These are phyloP conservation scores for Cerastis rubricosa DNA, from an alignment of 2,888 invertebrate genomes.

Conservation along the genomic window DNA sequence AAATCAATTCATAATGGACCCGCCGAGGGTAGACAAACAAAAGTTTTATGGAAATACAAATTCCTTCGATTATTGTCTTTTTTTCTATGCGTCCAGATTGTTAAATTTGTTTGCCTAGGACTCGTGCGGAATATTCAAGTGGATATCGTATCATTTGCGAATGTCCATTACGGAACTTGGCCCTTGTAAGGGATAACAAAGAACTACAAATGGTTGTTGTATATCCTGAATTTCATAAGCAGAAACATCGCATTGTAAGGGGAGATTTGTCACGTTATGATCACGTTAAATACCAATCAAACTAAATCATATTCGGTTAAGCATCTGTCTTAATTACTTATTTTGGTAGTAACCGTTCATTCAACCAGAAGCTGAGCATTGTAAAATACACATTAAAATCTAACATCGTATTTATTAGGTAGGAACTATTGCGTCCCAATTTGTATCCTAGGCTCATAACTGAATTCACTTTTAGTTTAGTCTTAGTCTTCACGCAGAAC, in stretches of 20 bases:
- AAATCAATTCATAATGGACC: constrained; percentile 81
- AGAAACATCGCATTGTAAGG: no score
- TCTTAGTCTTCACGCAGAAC: background rate
- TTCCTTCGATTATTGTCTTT: constrained; percentile 71
- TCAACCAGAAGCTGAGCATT: background rate
- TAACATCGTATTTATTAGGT: background rate
- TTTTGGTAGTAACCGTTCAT: background rate
- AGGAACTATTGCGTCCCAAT: background rate
- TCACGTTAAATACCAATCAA: background rate
- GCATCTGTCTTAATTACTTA: background rate
- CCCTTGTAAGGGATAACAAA: background rate
- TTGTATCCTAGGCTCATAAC: background rate
- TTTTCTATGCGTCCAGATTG: constrained; percentile 63
- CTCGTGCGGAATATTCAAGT: constrained; percentile 56
- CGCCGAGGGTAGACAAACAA: constrained; percentile 72
- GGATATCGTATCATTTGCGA: constrained; percentile 29
- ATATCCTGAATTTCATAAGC: background rate
- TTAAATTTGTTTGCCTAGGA: constrained; percentile 55
- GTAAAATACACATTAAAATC: background rate
- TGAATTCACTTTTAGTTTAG: background rate
- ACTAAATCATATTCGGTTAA: background rate
- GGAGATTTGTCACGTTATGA: background rate
- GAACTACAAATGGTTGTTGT: background rate
- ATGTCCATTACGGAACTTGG: constrained; percentile 12
- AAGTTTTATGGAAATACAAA: constrained; percentile 76